Conservation (phyloP, 2,113 vertebrate species). For the Crotophaga sulcirostris region DNA sequence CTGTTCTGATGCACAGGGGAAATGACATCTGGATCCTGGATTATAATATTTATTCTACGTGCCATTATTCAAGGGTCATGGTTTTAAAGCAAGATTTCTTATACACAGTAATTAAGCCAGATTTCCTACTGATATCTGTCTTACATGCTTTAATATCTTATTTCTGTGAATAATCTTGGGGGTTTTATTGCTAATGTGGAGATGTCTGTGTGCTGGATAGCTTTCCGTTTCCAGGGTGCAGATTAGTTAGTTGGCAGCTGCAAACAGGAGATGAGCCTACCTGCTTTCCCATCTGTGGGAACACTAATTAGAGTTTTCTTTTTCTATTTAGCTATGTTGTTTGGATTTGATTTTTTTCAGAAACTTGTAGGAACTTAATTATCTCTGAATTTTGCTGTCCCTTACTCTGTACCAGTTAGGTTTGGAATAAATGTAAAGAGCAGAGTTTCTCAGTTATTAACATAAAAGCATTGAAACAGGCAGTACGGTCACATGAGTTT, state of each 20-base stretch:
- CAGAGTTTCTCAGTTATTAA: not conserved
- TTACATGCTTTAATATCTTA: not conserved
- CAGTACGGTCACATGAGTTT: not conserved
- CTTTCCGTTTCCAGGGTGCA: not conserved
- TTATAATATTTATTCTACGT: not conserved
- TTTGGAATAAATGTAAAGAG: not conserved
- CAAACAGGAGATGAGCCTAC: not conserved
- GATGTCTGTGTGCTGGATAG: not conserved
- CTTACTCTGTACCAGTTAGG: not conserved
- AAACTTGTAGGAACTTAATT: not conserved
- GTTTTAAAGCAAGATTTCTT: not conserved
- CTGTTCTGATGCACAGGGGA: slow-evolving; percentile 48
- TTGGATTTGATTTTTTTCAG: not conserved
- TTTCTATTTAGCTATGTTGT: not conserved
- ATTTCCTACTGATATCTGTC: not conserved
- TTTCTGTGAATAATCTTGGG: not conserved
- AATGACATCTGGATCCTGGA: slow-evolving; percentile 12
- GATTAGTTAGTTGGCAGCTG: not conserved
- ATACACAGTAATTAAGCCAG: not conserved
- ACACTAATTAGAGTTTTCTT: not conserved
- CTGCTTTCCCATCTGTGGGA: not conserved
- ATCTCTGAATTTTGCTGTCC: not conserved
- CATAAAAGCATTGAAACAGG: not conserved
- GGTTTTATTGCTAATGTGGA: not conserved
- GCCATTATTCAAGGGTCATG: not conserved